Evolutionary conservation across 2,888 invertebrate species (phyloP).

Genomic region (Panopea generosa): DNA sequence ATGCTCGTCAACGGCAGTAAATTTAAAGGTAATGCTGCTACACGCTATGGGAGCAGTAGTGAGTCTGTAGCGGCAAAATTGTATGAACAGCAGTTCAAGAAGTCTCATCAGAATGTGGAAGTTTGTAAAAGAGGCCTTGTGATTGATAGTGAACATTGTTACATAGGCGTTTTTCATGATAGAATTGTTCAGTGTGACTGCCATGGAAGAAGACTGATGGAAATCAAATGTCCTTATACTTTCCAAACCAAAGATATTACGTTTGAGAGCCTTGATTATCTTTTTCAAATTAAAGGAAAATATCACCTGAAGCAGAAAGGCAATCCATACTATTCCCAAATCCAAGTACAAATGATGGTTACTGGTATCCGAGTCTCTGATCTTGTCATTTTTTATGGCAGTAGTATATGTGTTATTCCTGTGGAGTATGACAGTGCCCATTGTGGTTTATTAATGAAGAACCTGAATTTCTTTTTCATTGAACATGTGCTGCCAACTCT

Average conservation of each 20-base stretch:
- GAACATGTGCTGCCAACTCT: too few species aligned
- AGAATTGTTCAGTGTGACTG: conserved; percentile 25
- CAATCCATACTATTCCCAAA: conserved; percentile 23
- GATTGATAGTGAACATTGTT: neutral
- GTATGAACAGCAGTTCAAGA: neutral
- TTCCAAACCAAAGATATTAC: neutral
- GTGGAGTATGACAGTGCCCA: conserved; percentile 8
- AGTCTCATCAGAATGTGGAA: too few species aligned
- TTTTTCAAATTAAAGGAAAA: neutral
- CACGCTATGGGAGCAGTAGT: conserved; percentile 20
- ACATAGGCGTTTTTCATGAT: conserved; percentile 22
- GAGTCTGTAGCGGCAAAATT: conserved; percentile 10
- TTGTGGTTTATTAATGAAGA: too few species aligned
- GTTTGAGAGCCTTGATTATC: conserved; percentile 12
- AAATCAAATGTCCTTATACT: conserved; percentile 27
- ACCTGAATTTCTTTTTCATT: too few species aligned
- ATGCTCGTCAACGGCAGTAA: conserved; percentile 3
- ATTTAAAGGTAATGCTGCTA: conserved; percentile 23
- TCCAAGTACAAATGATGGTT: conserved; percentile 29
- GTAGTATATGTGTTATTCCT: neutral
- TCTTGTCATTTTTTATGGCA: conserved; percentile 25
- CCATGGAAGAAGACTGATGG: conserved; percentile 22
- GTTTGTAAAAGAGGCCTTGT: conserved; percentile 21
- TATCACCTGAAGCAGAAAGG: neutral
- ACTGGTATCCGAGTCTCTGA: conserved; percentile 23